Conservation (phyloP, 1,140 invertebrate genomes). For the Heliconius melpomene region DNA sequence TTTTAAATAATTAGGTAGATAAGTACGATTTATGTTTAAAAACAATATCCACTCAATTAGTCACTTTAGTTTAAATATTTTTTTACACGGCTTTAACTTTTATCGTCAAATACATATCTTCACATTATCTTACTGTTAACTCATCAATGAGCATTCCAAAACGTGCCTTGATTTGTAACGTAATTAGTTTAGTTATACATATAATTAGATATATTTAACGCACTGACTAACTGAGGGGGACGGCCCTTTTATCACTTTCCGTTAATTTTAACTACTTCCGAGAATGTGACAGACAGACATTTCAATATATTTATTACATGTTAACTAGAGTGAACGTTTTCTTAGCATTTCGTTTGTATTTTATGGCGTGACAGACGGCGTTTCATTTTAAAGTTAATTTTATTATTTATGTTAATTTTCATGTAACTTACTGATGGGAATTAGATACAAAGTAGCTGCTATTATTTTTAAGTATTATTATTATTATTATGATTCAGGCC, state of each 20-base stretch:
- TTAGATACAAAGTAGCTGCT: too few relatives aligned
- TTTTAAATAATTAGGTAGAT: too few relatives aligned
- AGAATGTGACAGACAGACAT: neutral
- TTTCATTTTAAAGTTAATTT: neutral
- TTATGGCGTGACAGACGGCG: neutral
- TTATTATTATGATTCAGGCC: too few relatives aligned
- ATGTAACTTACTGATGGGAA: neutral
- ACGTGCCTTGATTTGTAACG: conserved; percentile 17
- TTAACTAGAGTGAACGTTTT: conserved; percentile 12
- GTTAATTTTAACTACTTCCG: conserved; percentile 15
- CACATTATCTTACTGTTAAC: neutral
- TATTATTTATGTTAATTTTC: neutral
- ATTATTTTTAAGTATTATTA: too few relatives aligned
- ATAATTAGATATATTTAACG: neutral
- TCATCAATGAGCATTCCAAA: conserved; percentile 5
- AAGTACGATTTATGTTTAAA: too few relatives aligned
- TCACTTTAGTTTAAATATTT: too few relatives aligned
- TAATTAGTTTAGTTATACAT: neutral
- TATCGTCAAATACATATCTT: neutral
- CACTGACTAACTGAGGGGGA: neutral
- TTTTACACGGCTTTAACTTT: neutral
- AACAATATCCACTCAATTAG: too few relatives aligned
- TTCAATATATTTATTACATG: conserved; percentile 13
- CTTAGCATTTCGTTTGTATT: conserved; percentile 4
- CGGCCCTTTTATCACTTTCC: conserved; percentile 1